Percentiles rank a stretch among this genome's conserved stretches.
phyloP scores from a whole-genome alignment of 2,113 vertebrate genomes.

The Stomatorhinus ivindoensis region DNA sequence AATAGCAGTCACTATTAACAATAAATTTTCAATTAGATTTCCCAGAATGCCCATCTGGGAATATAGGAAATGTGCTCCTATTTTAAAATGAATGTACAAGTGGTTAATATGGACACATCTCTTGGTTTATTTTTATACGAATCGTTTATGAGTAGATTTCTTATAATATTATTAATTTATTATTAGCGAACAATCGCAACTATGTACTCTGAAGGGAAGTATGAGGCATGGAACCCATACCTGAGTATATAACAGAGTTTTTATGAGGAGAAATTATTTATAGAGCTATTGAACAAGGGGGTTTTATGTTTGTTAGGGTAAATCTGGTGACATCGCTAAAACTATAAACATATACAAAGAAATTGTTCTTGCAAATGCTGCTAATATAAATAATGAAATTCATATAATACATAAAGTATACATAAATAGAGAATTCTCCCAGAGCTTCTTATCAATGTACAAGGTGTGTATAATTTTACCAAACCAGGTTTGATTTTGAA shows the following conservation, averaged over 20 bases:
- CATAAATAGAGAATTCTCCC: constrained; percentile 24
- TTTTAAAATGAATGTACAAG: constrained; percentile 58
- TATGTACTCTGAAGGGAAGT: constrained; percentile 39
- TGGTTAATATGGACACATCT: constrained; percentile 52
- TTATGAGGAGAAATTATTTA: constrained; percentile 53
- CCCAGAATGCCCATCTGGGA: neutral
- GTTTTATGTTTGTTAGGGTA: constrained; percentile 54
- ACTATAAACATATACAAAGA: constrained; percentile 45
- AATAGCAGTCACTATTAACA: neutral
- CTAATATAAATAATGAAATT: constrained; percentile 60
- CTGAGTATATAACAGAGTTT: constrained; percentile 37
- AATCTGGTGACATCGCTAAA: constrained; percentile 47
- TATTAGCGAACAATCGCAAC: constrained; percentile 23
- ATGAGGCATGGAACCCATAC: constrained; percentile 37
- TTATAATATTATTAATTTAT: constrained; percentile 35
- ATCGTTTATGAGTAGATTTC: constrained; percentile 62
- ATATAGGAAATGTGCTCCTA: constrained; percentile 10
- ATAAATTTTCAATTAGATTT: neutral
- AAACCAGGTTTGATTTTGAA: constrained; percentile 19
- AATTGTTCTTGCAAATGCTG: constrained; percentile 61
- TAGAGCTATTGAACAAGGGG: constrained; percentile 44
- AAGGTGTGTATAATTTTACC: constrained; percentile 28
- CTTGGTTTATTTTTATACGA: constrained; percentile 66
- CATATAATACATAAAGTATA: constrained; percentile 34
- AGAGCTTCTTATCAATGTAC: constrained; percentile 56